These are phyloP conservation scores for Unio pictorum DNA, from an alignment of 2,888 invertebrate species.

Conservation along the genomic window DNA sequence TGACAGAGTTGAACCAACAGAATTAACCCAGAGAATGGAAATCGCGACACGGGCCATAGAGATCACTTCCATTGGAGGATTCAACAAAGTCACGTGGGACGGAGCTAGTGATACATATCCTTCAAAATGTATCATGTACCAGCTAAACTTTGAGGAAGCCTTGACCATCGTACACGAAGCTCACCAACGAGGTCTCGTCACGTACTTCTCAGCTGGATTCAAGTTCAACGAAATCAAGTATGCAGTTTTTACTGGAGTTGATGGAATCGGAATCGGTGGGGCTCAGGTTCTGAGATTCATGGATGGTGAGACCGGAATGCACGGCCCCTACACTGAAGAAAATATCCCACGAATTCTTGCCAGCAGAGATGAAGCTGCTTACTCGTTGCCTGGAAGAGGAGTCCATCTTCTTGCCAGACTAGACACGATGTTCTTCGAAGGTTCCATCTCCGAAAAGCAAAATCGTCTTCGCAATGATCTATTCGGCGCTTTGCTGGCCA, in stretches of 20 bases:
- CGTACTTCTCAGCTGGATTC: constrained; percentile 48
- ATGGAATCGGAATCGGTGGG: constrained; percentile 49
- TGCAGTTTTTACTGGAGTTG: constrained; percentile 46
- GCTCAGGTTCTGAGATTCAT: constrained; percentile 41
- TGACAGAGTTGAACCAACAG: constrained; percentile 7
- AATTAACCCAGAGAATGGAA: constrained; percentile 31
- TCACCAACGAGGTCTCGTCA: constrained; percentile 26
- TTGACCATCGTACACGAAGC: constrained; percentile 31
- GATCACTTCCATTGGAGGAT: constrained; percentile 40
- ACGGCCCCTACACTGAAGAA: background rate
- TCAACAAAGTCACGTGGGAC: constrained; percentile 37
- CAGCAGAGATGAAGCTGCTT: too few species aligned
- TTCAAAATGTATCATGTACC: constrained; percentile 34
- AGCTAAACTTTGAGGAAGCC: constrained; percentile 28
- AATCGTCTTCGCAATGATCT: constrained; percentile 13
- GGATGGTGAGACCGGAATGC: constrained; percentile 23
- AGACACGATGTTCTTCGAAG: constrained; percentile 35
- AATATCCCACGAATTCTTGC: too few species aligned
- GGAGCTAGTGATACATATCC: constrained; percentile 24
- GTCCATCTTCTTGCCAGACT: background rate
- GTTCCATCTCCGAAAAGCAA: constrained; percentile 20
- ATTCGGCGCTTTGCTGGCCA: constrained; percentile 11
- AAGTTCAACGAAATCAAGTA: constrained; percentile 27
- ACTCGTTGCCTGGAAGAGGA: too few species aligned
- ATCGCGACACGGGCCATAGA: constrained; percentile 44